Conservation (phyloP, 1,140 invertebrate species). For the Lepidurus apus region DNA sequence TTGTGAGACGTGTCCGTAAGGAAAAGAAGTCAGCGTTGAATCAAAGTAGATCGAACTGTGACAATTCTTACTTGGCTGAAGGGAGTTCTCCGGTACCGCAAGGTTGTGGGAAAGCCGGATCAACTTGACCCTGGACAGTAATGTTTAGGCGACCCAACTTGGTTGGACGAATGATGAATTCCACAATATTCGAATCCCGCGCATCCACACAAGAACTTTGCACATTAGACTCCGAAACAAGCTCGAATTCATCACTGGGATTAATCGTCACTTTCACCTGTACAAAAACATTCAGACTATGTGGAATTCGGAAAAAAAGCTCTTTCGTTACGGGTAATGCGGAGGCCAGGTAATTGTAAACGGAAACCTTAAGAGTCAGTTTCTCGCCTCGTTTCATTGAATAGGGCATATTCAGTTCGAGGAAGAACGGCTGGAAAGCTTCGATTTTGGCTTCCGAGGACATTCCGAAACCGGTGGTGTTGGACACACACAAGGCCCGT, state of each 20-base stretch:
- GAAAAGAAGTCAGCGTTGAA: not conserved
- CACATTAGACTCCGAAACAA: not conserved
- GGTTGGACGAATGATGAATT: conserved; percentile 50
- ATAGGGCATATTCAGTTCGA: no score
- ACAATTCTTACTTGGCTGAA: conserved; percentile 43
- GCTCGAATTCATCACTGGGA: not conserved
- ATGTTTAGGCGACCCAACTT: conserved; percentile 55
- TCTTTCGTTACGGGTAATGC: conserved; percentile 44
- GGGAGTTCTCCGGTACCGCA: conserved; percentile 51
- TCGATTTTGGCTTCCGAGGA: no score
- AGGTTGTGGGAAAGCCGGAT: conserved; percentile 44
- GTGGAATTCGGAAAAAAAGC: no score
- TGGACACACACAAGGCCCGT: no score
- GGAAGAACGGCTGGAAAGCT: no score
- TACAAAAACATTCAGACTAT: not conserved
- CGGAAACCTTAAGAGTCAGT: conserved; percentile 25
- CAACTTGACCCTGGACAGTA: conserved; percentile 53
- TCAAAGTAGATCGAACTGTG: not conserved
- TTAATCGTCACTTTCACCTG: not conserved
- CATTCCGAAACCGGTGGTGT: no score
- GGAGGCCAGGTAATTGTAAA: conserved; percentile 26
- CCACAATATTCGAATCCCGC: conserved; percentile 47
- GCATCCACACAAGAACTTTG: conserved; percentile 44
- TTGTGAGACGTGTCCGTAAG: not conserved
- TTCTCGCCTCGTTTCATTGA: not conserved